Percentiles rank a stretch among this genome's conserved stretches.
Conservation (phyloP, 2,888 invertebrate species). For the Brachypalpus laphriformis region DNA sequence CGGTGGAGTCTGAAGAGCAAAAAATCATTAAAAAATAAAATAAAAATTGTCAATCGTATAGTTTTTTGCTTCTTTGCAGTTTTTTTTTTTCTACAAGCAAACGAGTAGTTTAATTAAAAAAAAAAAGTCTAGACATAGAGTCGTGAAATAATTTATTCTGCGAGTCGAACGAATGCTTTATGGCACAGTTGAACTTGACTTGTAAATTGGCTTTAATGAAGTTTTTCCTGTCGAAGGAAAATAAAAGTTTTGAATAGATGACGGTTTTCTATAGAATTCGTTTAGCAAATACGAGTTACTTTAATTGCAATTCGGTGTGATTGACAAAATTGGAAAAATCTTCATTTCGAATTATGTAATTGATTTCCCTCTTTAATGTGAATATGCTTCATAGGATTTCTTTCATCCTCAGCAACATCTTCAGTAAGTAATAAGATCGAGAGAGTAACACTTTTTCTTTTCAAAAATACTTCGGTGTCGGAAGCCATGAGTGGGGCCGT, state of each 20-base stretch:
- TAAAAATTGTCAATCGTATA: background rate
- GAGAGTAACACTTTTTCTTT: no score
- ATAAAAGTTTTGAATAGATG: background rate
- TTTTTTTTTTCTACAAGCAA: background rate
- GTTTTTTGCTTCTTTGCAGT: background rate
- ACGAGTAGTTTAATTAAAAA: slow-evolving; percentile 6
- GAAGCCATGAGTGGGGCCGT: no score
- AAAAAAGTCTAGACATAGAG: slow-evolving; percentile 3
- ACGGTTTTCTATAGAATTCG: background rate
- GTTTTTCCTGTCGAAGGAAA: background rate
- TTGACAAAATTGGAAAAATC: no score
- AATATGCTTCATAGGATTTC: no score
- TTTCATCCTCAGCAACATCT: no score
- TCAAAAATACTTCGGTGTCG: no score
- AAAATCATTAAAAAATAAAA: background rate
- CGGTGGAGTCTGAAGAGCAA: background rate
- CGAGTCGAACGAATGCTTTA: background rate
- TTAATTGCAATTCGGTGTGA: no score
- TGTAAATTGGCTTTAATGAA: background rate
- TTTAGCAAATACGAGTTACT: no score
- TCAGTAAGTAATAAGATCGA: no score
- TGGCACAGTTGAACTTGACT: slow-evolving; percentile 11
- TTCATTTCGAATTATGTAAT: no score
- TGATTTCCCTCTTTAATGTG: no score
- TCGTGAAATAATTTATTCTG: background rate